Evolutionary conservation across 2,113 vertebrate species (phyloP).

Genomic region (Isurus oxyrinchus): DNA sequence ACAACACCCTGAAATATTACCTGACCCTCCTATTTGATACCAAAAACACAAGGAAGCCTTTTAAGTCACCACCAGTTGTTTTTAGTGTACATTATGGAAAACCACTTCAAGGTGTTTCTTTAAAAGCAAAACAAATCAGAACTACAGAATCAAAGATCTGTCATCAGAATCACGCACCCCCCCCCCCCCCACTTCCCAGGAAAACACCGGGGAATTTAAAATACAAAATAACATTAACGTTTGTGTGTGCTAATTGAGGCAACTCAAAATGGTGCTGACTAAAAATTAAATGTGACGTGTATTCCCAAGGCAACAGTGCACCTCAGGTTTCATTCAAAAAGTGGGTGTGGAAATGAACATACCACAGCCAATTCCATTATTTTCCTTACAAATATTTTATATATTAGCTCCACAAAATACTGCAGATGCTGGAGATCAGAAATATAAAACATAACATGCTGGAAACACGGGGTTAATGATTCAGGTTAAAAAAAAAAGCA

Average conservation of each 20-base stretch:
- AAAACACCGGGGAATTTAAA: neutral
- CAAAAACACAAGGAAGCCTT: neutral
- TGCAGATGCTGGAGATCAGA: neutral
- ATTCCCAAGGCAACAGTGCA: neutral
- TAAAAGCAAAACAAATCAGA: neutral
- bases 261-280: neutral
- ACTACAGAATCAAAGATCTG: neutral
- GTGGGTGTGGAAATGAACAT: neutral
- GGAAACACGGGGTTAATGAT: neutral
- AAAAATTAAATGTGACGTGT: neutral
- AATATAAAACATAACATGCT: neutral
- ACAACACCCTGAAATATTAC: neutral
- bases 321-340: neutral
- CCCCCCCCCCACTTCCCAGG: neutral
- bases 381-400: neutral
- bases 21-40: neutral
- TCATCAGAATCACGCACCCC: neutral
- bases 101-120: neutral
- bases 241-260: neutral
- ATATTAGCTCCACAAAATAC: neutral
- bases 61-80: neutral
- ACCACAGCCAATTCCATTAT: neutral
- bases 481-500: neutral
- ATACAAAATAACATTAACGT: neutral
- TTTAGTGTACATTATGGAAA: neutral